Base-by-base conservation (phyloP, 2,797 vertebrate genomes). In the Nannoperca australis region DNA sequence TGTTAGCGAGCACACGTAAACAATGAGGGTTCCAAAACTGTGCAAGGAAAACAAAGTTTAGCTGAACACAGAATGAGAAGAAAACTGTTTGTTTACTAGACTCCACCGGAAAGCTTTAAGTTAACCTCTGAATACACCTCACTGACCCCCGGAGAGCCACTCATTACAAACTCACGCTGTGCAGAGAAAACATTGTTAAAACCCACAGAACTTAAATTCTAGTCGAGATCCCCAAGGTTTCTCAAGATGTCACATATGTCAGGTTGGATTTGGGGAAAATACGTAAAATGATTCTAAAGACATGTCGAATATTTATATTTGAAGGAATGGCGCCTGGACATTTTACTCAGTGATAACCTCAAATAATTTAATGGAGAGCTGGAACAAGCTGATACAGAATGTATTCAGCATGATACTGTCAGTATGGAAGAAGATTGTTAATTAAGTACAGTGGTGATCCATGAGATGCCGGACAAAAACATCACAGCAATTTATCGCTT, bases 401-500 rank as follows among this genome's bases (percentile, higher is more conserved):
- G 24, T 27, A 27, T 27, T 27, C 24, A 27, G 24, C 24, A 27
- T 27, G 24, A 27, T 27, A 27, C 24, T 27, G 24, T 27, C 24
- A 27, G 24, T 27, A 27, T 58, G 50, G 18, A 76, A 50, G 36
- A 18, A 18, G 49, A 38, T 36, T 45, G 36, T 32, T 34, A 18
- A 42, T 54, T 34, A 14, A 58, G 5, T 12, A 4, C 22, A 45
- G 20, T 11, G 18, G 8, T 24, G 47, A 64, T 67, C n/a, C 18
- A 27, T 32, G 36, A n/a, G 34, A 8, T 34, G 54, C 11, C 3
- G 0, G 2, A 7, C 30, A 70, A 74, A 79, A 72, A 67, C 74
- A 71, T 71, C 67, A 53, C 54, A 65, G 81, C 61, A 55, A 79
- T 82, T 64, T 58, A 45, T 30, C 12, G 56, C 34, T 34, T 1